Evolutionary conservation across 2,113 vertebrate genomes (phyloP).

Genomic region (Sialia sialis): DNA sequence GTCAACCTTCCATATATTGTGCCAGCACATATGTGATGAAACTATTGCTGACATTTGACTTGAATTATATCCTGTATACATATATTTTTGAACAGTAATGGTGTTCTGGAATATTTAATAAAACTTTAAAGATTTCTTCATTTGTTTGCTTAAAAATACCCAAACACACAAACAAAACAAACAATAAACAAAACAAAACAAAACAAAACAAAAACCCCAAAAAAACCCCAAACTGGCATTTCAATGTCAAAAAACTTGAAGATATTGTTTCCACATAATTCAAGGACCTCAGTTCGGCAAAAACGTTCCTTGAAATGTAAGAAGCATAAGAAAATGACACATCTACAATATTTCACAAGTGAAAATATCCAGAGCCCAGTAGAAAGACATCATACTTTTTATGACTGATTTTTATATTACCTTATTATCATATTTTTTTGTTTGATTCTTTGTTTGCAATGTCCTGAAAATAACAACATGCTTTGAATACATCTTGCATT

Average conservation of each 20-base stretch:
- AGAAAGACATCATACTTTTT: not conserved
- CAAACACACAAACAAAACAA: too few relatives aligned
- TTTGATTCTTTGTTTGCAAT: not conserved
- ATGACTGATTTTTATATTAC: not conserved
- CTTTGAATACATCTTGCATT: not conserved
- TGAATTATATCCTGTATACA: not conserved
- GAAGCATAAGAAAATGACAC: not conserved
- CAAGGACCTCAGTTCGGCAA: not conserved
- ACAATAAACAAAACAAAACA: too few relatives aligned
- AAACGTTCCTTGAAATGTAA: not conserved
- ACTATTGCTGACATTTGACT: conserved; percentile 2
- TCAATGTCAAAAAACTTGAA: not conserved
- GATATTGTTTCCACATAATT: not conserved
- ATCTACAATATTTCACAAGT: not conserved
- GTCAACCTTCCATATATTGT: not conserved
- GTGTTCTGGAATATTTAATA: not conserved
- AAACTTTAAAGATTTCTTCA: not conserved
- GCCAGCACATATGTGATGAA: not conserved
- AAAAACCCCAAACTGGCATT: not conserved
- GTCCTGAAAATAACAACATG: not conserved
- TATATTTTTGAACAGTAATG: not conserved
- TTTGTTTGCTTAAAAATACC: not conserved
- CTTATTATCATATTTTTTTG: not conserved
- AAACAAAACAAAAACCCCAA: too few relatives aligned
- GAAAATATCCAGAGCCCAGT: not conserved